Conservation (phyloP, 2,888 invertebrate genomes). For the Acrocyrtus sp. region DNA sequence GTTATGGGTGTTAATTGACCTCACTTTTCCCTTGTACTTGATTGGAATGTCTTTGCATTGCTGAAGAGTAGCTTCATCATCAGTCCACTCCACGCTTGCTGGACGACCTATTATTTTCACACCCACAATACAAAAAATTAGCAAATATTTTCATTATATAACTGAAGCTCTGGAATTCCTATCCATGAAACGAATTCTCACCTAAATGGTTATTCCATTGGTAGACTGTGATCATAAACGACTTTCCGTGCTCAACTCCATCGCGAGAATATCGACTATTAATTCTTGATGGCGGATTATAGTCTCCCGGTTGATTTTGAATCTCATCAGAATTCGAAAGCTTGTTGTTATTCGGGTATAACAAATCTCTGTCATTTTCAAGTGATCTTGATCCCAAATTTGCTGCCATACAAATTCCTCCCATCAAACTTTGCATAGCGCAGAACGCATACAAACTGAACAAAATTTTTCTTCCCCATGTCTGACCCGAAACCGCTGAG, state of each 20-base stretch:
- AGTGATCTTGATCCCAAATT: slow-evolving; percentile 7
- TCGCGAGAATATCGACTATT: neutral
- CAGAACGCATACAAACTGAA: neutral
- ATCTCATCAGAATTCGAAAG: neutral
- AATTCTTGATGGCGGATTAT: neutral
- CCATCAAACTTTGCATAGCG: neutral
- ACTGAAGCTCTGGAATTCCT: neutral
- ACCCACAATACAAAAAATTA: neutral
- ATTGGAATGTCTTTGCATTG: slow-evolving; percentile 25
- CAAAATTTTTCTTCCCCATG: neutral
- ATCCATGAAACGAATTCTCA: neutral
- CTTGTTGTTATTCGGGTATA: neutral
- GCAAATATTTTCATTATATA: neutral
- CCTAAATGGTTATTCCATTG: slow-evolving; percentile 47
- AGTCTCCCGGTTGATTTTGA: neutral
- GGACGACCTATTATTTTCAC: slow-evolving; percentile 37
- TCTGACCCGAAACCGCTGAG: neutral
- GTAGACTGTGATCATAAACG: slow-evolving; percentile 16
- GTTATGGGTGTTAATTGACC: slow-evolving; percentile 23
- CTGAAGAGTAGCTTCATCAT: neutral
- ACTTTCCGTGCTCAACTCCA: neutral
- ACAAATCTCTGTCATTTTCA: neutral
- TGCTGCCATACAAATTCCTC: neutral
- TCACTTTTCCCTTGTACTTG: slow-evolving; percentile 16
- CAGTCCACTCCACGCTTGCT: slow-evolving; percentile 17